phyloP scores from a whole-genome alignment of 2,888 invertebrate genomes.

The Alsophila aescularia region DNA sequence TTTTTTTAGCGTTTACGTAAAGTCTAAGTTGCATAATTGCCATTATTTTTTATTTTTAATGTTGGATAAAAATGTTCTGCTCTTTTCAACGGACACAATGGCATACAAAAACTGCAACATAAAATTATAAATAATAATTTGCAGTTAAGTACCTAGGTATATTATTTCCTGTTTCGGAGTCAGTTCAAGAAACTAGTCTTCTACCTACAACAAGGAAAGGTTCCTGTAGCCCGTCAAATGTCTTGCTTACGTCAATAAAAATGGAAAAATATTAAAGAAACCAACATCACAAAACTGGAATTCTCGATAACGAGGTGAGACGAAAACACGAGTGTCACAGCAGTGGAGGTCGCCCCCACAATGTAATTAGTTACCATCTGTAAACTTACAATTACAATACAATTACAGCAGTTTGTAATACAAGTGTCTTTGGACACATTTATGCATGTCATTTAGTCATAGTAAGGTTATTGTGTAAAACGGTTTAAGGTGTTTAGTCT shows the following conservation, averaged over 20 bases:
- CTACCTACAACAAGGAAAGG: too few species aligned
- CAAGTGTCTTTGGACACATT: constrained; percentile 1
- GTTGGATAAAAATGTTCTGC: too few species aligned
- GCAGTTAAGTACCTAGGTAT: too few species aligned
- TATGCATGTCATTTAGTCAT: constrained; percentile 7
- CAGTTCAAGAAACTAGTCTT: too few species aligned
- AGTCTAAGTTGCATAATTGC: too few species aligned
- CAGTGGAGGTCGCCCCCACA: constrained; percentile 11
- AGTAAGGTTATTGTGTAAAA: background rate
- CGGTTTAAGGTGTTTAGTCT: background rate
- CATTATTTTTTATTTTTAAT: too few species aligned
- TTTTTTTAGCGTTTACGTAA: too few species aligned
- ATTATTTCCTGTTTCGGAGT: too few species aligned
- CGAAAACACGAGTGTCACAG: constrained; percentile 10
- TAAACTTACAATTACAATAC: constrained; percentile 10
- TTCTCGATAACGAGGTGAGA: constrained; percentile 16
- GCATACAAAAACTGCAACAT: too few species aligned
- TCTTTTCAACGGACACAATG: too few species aligned
- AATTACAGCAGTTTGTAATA: constrained; percentile 16
- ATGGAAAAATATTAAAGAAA: constrained; percentile 6
- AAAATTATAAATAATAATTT: too few species aligned
- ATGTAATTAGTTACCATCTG: constrained; percentile 26
- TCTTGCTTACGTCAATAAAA: background rate
- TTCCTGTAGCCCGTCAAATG: too few species aligned
- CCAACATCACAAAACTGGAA: constrained; percentile 13